phyloP scores from a whole-genome alignment of 30 jellyfish, hydroid and myxozoan genomes.

The Aurelia sp. region DNA sequence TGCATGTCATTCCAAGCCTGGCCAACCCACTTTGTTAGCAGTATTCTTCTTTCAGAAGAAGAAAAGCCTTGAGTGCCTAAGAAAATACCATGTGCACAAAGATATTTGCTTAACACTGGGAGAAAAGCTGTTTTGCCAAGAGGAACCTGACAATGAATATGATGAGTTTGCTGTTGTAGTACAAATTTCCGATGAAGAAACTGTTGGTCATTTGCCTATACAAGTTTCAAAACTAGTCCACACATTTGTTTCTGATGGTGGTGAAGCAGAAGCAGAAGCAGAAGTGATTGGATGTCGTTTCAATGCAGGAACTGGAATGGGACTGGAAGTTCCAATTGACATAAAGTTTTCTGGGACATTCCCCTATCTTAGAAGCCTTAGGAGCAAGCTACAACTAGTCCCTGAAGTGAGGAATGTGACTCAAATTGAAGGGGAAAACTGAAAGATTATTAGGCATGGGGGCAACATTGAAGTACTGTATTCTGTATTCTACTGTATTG shows the following conservation, averaged over 20 bases:
- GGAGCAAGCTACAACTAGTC: slow-evolving; percentile 24
- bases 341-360: slow-evolving; percentile 19
- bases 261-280: slow-evolving; percentile 30
- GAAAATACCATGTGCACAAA: slow-evolving; percentile 32
- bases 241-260: slow-evolving; percentile 13
- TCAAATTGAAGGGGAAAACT: slow-evolving; percentile 14
- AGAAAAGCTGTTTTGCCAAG: slow-evolving; percentile 13
- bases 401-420: background rate
- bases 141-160: slow-evolving; percentile 36
- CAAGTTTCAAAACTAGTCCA: slow-evolving; percentile 1
- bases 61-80: background rate
- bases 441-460: too few relatives aligned
- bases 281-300: slow-evolving; percentile 38
- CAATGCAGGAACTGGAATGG: slow-evolving; percentile 28
- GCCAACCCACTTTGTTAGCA: too few relatives aligned
- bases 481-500: too few relatives aligned
- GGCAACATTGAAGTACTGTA: too few relatives aligned
- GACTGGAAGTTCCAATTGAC: slow-evolving; percentile 55
- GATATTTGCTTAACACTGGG: background rate
- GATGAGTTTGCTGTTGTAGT: slow-evolving; percentile 29
- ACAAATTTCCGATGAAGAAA: background rate
- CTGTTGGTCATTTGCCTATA: slow-evolving; percentile 45
- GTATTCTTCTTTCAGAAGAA: too few relatives aligned
- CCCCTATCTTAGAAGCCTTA: slow-evolving; percentile 10
- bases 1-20: too few relatives aligned